phyloP scores from a whole-genome alignment of 1,140 invertebrate species.

The Drosophila pruinosa region DNA sequence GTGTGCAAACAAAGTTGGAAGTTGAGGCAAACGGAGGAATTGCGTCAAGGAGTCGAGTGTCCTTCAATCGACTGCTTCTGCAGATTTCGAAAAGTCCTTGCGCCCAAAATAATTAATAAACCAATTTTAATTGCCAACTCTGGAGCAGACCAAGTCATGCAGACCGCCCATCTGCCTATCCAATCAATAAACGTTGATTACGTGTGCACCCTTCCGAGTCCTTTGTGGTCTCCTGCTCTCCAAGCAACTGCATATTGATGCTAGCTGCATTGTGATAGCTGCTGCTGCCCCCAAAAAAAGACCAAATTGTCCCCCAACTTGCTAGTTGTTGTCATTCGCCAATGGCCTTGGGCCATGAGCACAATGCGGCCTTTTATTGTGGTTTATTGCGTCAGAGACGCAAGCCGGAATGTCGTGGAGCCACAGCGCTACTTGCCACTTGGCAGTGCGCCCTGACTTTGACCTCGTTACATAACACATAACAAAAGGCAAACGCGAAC shows the following conservation, averaged over 20 bases:
- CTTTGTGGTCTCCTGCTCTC: too few species aligned
- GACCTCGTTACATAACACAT: slow-evolving; percentile 65
- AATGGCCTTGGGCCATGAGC: slow-evolving; percentile 58
- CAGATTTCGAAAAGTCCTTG: background rate
- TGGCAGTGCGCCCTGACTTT: slow-evolving; percentile 56
- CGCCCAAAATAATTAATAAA: slow-evolving; percentile 65
- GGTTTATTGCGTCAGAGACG: slow-evolving; percentile 68
- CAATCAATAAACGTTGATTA: slow-evolving; percentile 6
- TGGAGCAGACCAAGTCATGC: background rate
- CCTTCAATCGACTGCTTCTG: slow-evolving; percentile 12
- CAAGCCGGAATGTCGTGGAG: slow-evolving; percentile 9
- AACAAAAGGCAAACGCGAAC: slow-evolving; percentile 16
- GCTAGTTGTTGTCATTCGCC: background rate
- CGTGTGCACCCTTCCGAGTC: background rate
- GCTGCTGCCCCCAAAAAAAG: background rate
- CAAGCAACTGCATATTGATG: background rate
- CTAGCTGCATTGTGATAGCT: background rate
- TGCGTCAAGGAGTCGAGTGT: background rate
- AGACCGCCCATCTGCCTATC: background rate
- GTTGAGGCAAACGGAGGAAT: too few species aligned
- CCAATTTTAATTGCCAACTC: slow-evolving; percentile 49
- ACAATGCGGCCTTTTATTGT: slow-evolving; percentile 67
- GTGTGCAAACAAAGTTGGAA: slow-evolving; percentile 55
- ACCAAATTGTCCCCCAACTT: slow-evolving; percentile 8
- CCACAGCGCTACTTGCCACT: slow-evolving; percentile 26